These are phyloP conservation scores for Xanthostigma xanthostigma DNA, from an alignment of 2,888 invertebrate genomes.

Conservation along the genomic window DNA sequence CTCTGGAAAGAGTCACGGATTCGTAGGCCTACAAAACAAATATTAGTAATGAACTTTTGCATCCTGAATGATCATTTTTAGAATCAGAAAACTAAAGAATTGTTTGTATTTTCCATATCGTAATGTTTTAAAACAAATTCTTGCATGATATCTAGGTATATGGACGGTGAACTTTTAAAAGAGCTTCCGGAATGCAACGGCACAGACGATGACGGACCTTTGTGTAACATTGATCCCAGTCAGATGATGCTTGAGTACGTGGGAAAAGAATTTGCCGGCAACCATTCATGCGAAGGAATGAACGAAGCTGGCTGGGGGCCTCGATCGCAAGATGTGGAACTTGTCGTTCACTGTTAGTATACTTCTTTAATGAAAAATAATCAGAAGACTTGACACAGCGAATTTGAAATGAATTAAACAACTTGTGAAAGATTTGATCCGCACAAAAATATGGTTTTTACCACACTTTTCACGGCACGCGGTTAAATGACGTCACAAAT, in stretches of 20 bases:
- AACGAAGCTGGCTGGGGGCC: slow-evolving; percentile 83
- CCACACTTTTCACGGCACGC: no score
- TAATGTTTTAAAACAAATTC: no score
- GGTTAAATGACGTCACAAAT: no score
- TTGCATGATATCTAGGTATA: slow-evolving; percentile 40
- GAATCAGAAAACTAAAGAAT: no score
- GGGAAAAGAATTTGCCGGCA: slow-evolving; percentile 80
- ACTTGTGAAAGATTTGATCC: no score
- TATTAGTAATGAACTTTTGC: no score
- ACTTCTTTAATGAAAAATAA: neutral
- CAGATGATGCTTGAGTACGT: slow-evolving; percentile 72
- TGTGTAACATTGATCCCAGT: slow-evolving; percentile 77
- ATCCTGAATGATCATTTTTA: no score
- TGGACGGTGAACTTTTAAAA: slow-evolving; percentile 68
- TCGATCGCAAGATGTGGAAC: slow-evolving; percentile 58
- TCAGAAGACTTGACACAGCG: neutral
- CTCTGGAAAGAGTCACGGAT: no score
- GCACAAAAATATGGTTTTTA: no score
- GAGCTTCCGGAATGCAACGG: slow-evolving; percentile 70
- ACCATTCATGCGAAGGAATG: slow-evolving; percentile 83
- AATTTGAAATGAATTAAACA: no score
- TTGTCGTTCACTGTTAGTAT: slow-evolving; percentile 66
- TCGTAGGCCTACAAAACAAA: no score
- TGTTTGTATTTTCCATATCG: no score
- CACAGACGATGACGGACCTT: slow-evolving; percentile 33